Conservation (phyloP, 1,140 invertebrate genomes). For the Hylaeus anthracinus region DNA sequence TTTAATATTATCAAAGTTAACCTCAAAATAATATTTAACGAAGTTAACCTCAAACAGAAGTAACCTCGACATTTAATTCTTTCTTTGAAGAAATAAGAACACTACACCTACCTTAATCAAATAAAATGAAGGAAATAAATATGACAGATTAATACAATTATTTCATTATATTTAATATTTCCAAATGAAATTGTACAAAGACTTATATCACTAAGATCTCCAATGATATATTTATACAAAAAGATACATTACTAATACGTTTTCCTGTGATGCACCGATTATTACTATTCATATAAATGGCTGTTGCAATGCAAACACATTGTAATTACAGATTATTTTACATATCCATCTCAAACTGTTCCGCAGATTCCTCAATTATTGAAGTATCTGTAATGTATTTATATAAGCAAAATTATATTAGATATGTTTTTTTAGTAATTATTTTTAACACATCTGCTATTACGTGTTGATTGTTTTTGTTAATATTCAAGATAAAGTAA, state of each 20-base stretch:
- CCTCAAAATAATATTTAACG: too few species aligned
- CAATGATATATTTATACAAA: conserved; percentile 28
- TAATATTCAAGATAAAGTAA: too few species aligned
- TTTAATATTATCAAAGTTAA: too few species aligned
- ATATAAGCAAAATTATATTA: conserved; percentile 16
- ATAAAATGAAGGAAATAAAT: neutral
- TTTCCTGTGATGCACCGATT: neutral
- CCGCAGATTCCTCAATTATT: conserved; percentile 69
- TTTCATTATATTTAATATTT: conserved; percentile 16
- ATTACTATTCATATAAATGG: conserved; percentile 20
- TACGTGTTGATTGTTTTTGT: too few species aligned
- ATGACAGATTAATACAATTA: neutral
- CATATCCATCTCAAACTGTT: conserved; percentile 77
- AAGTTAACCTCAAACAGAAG: too few species aligned
- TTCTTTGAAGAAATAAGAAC: too few species aligned
- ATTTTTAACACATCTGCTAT: neutral
- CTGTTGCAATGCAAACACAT: conserved; percentile 55
- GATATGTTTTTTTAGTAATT: neutral
- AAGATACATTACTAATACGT: conserved; percentile 17
- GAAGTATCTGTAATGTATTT: conserved; percentile 62
- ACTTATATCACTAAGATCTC: conserved; percentile 24
- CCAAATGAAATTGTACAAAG: conserved; percentile 5
- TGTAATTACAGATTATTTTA: conserved; percentile 52
- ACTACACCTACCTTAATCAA: too few species aligned
- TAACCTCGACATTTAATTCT: too few species aligned